Percentiles rank a stretch among this genome's conserved stretches.
These are phyloP conservation scores for Trachelus stipa DNA, from an alignment of 2,888 invertebrate species.

Conservation along the genomic window DNA sequence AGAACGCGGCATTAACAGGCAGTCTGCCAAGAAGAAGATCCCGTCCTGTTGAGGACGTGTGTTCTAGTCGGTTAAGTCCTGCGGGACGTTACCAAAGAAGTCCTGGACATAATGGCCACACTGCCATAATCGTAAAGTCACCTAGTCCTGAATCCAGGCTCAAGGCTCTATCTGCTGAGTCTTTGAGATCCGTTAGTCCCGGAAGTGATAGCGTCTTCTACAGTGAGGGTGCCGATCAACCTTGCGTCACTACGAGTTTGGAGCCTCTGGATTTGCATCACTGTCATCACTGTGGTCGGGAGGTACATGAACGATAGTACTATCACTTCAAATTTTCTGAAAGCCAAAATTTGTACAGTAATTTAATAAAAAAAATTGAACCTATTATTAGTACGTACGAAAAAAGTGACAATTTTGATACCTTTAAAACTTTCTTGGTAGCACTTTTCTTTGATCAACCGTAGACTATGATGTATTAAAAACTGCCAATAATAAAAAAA, in stretches of 20 bases:
- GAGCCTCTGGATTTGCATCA: slow-evolving; percentile 68
- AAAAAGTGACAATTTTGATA: too few species aligned
- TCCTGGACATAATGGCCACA: slow-evolving; percentile 64
- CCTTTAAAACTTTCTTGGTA: background rate
- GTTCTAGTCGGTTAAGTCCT: slow-evolving; percentile 65
- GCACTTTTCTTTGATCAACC: background rate
- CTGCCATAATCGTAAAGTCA: slow-evolving; percentile 53
- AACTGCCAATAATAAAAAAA: background rate
- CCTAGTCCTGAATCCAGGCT: slow-evolving; percentile 70
- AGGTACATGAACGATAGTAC: slow-evolving; percentile 71
- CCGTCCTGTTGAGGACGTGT: slow-evolving; percentile 69
- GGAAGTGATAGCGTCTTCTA: slow-evolving; percentile 93
- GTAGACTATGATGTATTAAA: too few species aligned
- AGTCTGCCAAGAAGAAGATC: slow-evolving; percentile 75
- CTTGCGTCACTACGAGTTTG: slow-evolving; percentile 45
- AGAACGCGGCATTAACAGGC: slow-evolving; percentile 75
- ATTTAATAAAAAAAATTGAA: too few species aligned
- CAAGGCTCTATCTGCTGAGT: slow-evolving; percentile 88
- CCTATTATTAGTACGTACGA: too few species aligned
- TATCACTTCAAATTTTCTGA: background rate
- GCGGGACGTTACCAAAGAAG: slow-evolving; percentile 63
- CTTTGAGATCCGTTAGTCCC: slow-evolving; percentile 88
- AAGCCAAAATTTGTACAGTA: background rate
- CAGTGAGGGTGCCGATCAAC: slow-evolving; percentile 78
- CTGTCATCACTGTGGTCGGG: slow-evolving; percentile 87